Evolutionary conservation across 2,113 vertebrate genomes (phyloP).

Genomic region (Clarias magur): DNA sequence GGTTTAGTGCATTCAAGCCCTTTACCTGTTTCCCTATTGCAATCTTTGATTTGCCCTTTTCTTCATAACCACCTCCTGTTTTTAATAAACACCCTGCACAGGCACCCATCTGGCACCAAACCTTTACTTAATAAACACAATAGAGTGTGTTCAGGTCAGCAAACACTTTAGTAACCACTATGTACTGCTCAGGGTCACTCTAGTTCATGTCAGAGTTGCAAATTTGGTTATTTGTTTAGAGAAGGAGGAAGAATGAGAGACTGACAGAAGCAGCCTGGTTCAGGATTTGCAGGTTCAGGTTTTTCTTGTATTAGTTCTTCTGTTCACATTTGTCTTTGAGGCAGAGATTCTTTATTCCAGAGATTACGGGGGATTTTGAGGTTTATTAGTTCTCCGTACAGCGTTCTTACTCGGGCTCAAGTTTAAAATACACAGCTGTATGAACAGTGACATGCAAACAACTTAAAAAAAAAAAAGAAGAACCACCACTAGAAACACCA

Average conservation of each 20-base stretch:
- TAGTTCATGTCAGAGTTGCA: neutral
- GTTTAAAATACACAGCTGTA: neutral
- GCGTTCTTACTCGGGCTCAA: neutral
- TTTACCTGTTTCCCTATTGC: neutral
- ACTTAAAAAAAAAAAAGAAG: neutral
- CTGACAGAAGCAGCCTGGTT: neutral
- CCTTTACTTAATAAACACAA: no score
- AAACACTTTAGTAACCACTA: neutral
- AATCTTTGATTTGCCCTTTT: neutral
- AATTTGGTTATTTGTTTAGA: neutral
- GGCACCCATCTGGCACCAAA: neutral
- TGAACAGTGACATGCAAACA: neutral
- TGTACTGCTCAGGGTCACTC: neutral
- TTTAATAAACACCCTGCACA: neutral
- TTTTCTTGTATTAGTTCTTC: neutral
- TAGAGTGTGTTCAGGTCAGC: neutral
- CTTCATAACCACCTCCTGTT: neutral
- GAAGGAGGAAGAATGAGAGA: neutral
- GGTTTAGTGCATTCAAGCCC: neutral
- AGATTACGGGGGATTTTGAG: neutral
- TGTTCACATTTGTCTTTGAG: neutral
- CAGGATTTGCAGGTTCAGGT: neutral
- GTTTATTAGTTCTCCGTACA: neutral
- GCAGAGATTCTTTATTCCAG: neutral
- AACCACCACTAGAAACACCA: neutral